Conservation (phyloP, 2,113 vertebrate genomes). For the Dolichotis patagonum region DNA sequence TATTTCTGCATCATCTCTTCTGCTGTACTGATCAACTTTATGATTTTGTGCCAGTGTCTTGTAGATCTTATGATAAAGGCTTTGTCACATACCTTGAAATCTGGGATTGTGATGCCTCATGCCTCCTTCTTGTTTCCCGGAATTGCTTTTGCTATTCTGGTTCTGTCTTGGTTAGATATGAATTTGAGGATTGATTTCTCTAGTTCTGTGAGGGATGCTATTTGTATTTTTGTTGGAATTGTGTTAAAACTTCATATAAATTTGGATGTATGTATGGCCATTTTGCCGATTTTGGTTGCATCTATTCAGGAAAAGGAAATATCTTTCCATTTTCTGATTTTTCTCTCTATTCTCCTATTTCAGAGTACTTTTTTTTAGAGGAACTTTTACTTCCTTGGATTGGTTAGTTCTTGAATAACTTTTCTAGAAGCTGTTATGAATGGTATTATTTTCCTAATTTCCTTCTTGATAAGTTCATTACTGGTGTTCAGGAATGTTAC, state of each 20-base stretch:
- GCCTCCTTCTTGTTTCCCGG: neutral
- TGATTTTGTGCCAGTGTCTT: neutral
- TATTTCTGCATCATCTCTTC: neutral
- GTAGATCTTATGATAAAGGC: neutral
- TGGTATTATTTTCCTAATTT: too few relatives aligned
- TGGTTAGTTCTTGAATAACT: too few relatives aligned
- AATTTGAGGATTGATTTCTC: neutral
- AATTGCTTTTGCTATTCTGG: neutral
- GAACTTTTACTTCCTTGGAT: too few relatives aligned
- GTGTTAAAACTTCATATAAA: neutral
- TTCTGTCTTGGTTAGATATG: neutral
- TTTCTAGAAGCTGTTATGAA: too few relatives aligned
- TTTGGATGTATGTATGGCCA: neutral
- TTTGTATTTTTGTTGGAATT: neutral
- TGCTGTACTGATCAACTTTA: neutral
- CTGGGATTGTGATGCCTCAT: neutral
- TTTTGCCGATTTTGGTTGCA: neutral
- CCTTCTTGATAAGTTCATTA: too few relatives aligned
- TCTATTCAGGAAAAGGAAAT: neutral
- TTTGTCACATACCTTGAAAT: neutral
- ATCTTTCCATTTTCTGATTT: neutral
- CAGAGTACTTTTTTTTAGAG: too few relatives aligned
- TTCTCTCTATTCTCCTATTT: too few relatives aligned
- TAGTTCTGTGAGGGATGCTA: neutral
- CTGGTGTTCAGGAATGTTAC: too few relatives aligned